These are phyloP conservation scores for Brachymystax lenok DNA, from an alignment of 2,797 vertebrate species.

Conservation along the genomic window DNA sequence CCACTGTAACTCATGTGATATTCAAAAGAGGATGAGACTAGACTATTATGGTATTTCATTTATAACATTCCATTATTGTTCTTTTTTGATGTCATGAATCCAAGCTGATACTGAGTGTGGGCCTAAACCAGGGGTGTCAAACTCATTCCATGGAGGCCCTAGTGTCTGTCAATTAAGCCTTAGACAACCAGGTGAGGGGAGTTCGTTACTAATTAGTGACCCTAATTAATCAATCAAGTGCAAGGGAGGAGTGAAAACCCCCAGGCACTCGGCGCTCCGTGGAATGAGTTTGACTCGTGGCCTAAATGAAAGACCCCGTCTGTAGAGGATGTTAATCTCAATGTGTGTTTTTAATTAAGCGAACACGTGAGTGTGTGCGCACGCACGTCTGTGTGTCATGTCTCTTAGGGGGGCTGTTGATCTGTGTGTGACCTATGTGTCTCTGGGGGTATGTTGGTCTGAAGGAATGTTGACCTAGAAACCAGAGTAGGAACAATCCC, in stretches of 20 bases:
- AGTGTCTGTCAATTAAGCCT: no score
- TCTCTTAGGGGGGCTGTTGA: not conserved
- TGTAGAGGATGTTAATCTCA: slow-evolving; percentile 35
- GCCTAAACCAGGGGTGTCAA: no score
- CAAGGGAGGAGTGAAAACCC: no score
- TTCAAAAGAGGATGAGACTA: not conserved
- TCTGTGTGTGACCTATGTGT: slow-evolving; percentile 33
- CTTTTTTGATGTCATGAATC: not conserved
- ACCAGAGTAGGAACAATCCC: slow-evolving; percentile 40
- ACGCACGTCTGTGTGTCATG: slow-evolving; percentile 9
- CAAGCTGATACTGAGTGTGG: not conserved
- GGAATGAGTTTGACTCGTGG: no score
- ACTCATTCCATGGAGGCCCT: no score
- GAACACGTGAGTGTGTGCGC: slow-evolving; percentile 1
- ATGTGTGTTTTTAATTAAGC: not conserved
- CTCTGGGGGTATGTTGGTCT: slow-evolving; percentile 30
- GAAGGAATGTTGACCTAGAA: slow-evolving; percentile 51
- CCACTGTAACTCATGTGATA: not conserved
- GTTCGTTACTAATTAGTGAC: no score
- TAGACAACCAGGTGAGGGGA: no score
- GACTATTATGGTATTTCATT: not conserved
- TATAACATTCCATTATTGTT: not conserved
- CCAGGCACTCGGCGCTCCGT: no score
- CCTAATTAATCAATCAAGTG: no score
- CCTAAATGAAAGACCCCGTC: not conserved